These are phyloP conservation scores for Drosophila yakuba DNA, from an alignment of 1,140 invertebrate species.

Conservation along the genomic window DNA sequence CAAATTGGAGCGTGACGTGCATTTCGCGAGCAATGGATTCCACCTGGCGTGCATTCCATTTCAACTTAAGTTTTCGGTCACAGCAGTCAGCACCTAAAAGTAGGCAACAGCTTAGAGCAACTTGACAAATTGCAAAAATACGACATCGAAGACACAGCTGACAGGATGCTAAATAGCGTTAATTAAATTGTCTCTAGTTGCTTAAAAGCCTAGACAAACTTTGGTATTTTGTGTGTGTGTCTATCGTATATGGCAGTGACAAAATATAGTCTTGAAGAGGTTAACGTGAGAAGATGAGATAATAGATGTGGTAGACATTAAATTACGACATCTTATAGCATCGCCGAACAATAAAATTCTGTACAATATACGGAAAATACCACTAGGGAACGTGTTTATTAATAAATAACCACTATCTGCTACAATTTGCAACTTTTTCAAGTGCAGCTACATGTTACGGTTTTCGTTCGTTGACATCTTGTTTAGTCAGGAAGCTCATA, in stretches of 20 bases:
- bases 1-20: constrained; percentile 79
- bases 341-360: no score
- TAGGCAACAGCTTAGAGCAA: constrained; percentile 30
- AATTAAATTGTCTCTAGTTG: constrained; percentile 76
- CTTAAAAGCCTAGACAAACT: constrained; percentile 63
- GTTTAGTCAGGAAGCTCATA: constrained; percentile 66
- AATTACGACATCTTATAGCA: not conserved
- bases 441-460: constrained; percentile 2
- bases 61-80: constrained; percentile 9
- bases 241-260: not conserved
- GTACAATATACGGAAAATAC: no score
- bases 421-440: not conserved
- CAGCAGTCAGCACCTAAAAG: constrained; percentile 38
- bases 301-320: not conserved
- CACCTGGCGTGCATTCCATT: constrained; percentile 3
- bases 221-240: not conserved
- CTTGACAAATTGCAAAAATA: constrained; percentile 66
- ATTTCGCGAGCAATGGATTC: constrained; percentile 58
- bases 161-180: constrained; percentile 65
- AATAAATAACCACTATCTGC: no score
- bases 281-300: not conserved
- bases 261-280: not conserved
- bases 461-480: constrained; percentile 55
- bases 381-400: no score
- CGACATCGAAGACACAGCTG: constrained; percentile 16